Percentiles rank a stretch among this genome's conserved stretches.
These are phyloP conservation scores for Dryomyza anilis DNA, from an alignment of 2,888 invertebrate genomes.

Conservation along the genomic window DNA sequence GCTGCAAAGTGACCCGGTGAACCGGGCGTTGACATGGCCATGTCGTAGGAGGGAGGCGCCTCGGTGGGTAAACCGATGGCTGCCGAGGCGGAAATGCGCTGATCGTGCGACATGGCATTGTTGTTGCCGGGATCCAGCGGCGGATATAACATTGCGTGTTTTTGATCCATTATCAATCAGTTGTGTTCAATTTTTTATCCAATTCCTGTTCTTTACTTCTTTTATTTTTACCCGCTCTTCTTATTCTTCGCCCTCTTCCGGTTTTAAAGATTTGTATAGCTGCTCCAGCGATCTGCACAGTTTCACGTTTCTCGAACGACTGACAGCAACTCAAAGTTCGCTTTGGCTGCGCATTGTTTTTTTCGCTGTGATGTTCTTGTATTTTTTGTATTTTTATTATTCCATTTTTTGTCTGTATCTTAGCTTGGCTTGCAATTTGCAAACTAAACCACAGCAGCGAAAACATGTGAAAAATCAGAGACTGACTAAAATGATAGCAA, in stretches of 20 bases:
- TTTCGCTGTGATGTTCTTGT: slow-evolving; percentile 13
- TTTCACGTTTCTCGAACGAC: slow-evolving; percentile 27
- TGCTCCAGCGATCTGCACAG: slow-evolving; percentile 17
- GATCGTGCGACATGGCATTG: slow-evolving; percentile 34
- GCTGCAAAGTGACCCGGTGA: no score
- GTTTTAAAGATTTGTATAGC: not conserved
- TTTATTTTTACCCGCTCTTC: not conserved
- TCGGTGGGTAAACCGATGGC: slow-evolving; percentile 43
- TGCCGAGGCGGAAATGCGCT: slow-evolving; percentile 37
- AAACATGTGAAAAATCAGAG: slow-evolving; percentile 18
- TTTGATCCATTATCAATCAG: slow-evolving; percentile 49
- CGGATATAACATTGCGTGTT: slow-evolving; percentile 58
- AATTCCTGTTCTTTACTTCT: not conserved
- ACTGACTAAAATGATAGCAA: not conserved
- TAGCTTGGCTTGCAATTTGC: slow-evolving; percentile 12
- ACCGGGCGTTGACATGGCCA: slow-evolving; percentile 40
- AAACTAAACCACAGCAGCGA: slow-evolving; percentile 16
- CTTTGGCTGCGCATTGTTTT: slow-evolving; percentile 20
- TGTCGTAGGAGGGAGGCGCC: slow-evolving; percentile 56
- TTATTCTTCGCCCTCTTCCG: not conserved
- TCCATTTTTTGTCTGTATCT: not conserved
- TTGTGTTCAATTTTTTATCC: not conserved
- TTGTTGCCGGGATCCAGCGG: slow-evolving; percentile 44
- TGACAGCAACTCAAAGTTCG: slow-evolving; percentile 29
- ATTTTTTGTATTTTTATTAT: not conserved